phyloP scores from a whole-genome alignment of 2,113 vertebrate genomes.

The Gasterosteus nipponicus region DNA sequence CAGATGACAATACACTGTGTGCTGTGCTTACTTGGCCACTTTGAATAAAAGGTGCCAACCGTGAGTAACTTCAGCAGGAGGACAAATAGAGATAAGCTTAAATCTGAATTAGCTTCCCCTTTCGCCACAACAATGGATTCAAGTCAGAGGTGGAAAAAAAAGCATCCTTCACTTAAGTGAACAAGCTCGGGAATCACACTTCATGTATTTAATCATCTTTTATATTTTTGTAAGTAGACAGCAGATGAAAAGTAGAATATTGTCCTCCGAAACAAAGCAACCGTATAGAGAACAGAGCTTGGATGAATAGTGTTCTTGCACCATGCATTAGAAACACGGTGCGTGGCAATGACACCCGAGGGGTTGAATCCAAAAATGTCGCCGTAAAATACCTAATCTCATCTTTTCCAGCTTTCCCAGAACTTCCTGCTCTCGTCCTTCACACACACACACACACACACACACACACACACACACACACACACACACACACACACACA shows the following conservation, averaged over 20 bases:
- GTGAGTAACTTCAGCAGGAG: background rate
- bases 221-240: background rate
- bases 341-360: background rate
- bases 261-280: background rate
- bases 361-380: background rate
- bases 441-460: no score
- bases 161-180: background rate
- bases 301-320: background rate
- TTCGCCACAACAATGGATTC: background rate
- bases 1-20: background rate
- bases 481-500: no score
- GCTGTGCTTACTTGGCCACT: background rate
- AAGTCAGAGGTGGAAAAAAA: background rate
- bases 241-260: background rate
- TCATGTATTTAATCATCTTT: background rate
- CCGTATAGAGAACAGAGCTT: background rate
- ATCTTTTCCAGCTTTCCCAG: background rate
- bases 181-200: background rate
- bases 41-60: background rate
- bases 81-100: constrained; percentile 7
- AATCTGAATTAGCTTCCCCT: background rate
- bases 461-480: no score
- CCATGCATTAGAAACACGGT: background rate
- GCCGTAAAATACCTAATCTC: background rate
- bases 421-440: background rate